Evolutionary conservation across 2,797 vertebrate species (phyloP), one percentile per base, ranked within the genome.

Genomic region (Podarcis siculus): DNA sequence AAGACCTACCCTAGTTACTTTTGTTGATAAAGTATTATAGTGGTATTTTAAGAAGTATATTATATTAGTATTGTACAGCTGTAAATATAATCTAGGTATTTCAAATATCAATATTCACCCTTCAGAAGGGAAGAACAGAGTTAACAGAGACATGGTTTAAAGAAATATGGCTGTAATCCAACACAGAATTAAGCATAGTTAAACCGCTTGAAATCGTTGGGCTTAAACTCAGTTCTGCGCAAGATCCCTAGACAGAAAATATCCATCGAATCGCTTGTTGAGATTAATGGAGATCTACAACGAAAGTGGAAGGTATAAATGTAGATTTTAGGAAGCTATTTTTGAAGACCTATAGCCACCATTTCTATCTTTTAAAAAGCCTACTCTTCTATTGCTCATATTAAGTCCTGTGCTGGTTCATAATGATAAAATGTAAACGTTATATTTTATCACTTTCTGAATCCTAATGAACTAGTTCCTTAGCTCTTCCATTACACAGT

Each of bases 41-140:
- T 49, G 78, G 45, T 88, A 87, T 90, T 93, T 72, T 95, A 87
- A 87, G 90, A 89, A 77, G 87, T 72, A 49, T 8, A 72, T 7
- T 23, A 87, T 80, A 42, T 86, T 2, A 2, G 23, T 32, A 88
- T 92, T 95, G 95, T 96, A 95, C 93, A 96, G 94, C 90, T 96
- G 96, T 96, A 96, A 96, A 96, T 96, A 96, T 79, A 89, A 78
- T 91, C 88, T 83, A 92, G 90, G 93, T 95, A 92, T 96, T 95
- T 93, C 90, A 90, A 94, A 91, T 93, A 94, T 94, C 91, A 79
- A 58, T 91, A 90, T 94, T 95, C 94, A 95, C 94, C 93, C 92
- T 95, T 95, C 92, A 96, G 93, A 96, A 95, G 95, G 92, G 93
- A 96, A 90, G 89, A 93, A 37, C 77, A 89, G 67, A 37, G 35